Conservation (phyloP, 2,888 invertebrate genomes). For the Lasioglossum figueresi region DNA sequence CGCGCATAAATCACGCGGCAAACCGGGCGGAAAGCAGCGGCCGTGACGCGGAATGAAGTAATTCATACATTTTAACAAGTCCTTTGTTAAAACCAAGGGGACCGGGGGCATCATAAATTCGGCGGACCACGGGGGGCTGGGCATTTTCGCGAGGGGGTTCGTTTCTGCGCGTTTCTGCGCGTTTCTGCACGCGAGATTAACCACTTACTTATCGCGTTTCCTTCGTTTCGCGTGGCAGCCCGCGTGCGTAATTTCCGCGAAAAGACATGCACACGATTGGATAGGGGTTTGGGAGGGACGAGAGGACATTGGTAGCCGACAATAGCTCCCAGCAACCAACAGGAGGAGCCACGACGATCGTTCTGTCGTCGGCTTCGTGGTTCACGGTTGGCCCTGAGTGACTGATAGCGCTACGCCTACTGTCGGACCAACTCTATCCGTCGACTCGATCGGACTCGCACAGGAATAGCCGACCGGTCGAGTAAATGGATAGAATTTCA, state of each 20-base stretch:
- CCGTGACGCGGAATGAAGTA: not conserved
- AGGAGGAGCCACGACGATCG: slow-evolving; percentile 23
- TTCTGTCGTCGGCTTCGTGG: slow-evolving; percentile 35
- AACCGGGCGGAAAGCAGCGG: not conserved
- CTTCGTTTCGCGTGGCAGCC: slow-evolving; percentile 12
- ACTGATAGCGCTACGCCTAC: slow-evolving; percentile 33
- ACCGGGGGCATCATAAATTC: slow-evolving; percentile 27
- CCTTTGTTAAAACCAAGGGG: not conserved
- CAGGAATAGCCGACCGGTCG: not conserved
- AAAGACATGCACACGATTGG: slow-evolving; percentile 21
- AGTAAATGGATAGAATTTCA: not conserved
- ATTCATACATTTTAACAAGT: slow-evolving; percentile 32
- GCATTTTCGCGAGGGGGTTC: slow-evolving; percentile 19
- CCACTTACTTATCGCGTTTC: slow-evolving; percentile 31
- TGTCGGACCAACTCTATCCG: slow-evolving; percentile 26
- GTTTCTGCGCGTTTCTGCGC: not conserved
- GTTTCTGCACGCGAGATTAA: slow-evolving; percentile 45
- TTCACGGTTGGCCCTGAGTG: slow-evolving; percentile 19
- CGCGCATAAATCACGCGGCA: slow-evolving; percentile 22
- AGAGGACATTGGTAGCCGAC: slow-evolving; percentile 22
- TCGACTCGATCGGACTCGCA: slow-evolving; percentile 30
- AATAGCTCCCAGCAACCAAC: slow-evolving; percentile 20
- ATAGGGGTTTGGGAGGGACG: not conserved
- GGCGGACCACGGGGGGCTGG: slow-evolving; percentile 6
- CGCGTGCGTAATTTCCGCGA: slow-evolving; percentile 7